Evolutionary conservation across 2,113 vertebrate genomes (phyloP).

Genomic region (Garra rufa): DNA sequence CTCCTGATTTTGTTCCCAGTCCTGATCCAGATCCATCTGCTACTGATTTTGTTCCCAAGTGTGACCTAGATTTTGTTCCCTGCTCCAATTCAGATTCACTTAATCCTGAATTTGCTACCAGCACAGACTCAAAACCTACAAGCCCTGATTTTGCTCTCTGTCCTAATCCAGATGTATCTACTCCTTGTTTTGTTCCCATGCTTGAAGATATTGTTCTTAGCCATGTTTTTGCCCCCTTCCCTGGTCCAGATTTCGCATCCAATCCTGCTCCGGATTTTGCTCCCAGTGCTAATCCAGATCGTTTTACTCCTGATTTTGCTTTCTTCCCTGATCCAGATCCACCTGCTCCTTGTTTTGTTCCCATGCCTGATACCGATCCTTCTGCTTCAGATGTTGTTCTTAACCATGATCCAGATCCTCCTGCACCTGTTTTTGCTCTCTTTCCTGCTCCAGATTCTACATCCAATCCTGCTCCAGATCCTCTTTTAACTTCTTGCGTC

Average conservation of each 20-base stretch:
- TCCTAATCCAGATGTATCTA: background rate
- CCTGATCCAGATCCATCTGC: no score
- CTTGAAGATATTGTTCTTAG: background rate
- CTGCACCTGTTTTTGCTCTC: background rate
- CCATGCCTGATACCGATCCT: background rate
- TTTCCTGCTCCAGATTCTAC: background rate
- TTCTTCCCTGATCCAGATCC: background rate
- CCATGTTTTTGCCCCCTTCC: background rate
- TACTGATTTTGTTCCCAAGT: background rate
- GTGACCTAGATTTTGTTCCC: background rate
- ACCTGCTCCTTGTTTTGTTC: background rate
- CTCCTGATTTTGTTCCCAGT: background rate
- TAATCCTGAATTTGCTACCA: background rate
- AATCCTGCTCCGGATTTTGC: background rate
- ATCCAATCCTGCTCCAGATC: background rate
- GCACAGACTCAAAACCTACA: background rate
- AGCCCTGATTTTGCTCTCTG: constrained; percentile 57
- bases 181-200: background rate
- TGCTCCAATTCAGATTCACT: background rate
- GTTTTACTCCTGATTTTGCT: constrained; percentile 3
- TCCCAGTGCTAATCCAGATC: background rate
- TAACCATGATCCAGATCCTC: background rate
- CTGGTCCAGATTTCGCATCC: background rate
- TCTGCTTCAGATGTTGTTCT: background rate
- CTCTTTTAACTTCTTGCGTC: background rate